Base-by-base conservation (phyloP, 2,113 vertebrate genomes). In the Muntiacus reevesi region DNA sequence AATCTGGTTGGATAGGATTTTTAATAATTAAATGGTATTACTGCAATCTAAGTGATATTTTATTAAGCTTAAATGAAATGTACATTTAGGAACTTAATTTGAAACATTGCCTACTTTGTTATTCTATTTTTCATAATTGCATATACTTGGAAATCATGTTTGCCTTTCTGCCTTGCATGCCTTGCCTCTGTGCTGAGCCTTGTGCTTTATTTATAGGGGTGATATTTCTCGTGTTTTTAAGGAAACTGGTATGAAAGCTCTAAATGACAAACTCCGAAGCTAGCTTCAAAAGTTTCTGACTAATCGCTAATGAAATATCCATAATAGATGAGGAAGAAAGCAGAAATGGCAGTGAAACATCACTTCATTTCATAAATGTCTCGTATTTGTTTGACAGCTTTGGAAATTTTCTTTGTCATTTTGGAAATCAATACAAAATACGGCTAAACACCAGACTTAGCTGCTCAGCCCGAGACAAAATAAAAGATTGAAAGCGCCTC, bases 1-100 rank as follows among this genome's bases (percentile, higher is more conserved):
- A 97, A 98, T 98, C 98, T 67, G 30, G 96, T 92, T 76, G 83
- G 97, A 98, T 93, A 86, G 95, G 87, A 86, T 83, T 97, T 97
- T 98, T 94, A 98, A 98, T 98, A 98, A 98, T 98, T 97, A 96
- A 98, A 60, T 97, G 94, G 87, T 83, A 87, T 95, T 74, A 87
- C 91, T 92, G 60, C 93, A 97, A 90, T 93, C 55, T 91, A 97
- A 98, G 94, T 96, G 96, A 97, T 97, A 96, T 90, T 98, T 98
- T 97, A 97, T 96, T 93, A 95, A 90, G 95, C 89, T 96, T 93
- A 97, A 98, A 97, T 97, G 97, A 97, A 98, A 97, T 96, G 97
- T 97, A 88, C 95, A 90, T 91, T 98, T 96, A 97, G 98, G 89
- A 97, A 94, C 95, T 97, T 98, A 94, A 97, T 94, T 97, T 97